Conservation (phyloP, 2,797 vertebrate species). For the Scolopax rusticola region DNA sequence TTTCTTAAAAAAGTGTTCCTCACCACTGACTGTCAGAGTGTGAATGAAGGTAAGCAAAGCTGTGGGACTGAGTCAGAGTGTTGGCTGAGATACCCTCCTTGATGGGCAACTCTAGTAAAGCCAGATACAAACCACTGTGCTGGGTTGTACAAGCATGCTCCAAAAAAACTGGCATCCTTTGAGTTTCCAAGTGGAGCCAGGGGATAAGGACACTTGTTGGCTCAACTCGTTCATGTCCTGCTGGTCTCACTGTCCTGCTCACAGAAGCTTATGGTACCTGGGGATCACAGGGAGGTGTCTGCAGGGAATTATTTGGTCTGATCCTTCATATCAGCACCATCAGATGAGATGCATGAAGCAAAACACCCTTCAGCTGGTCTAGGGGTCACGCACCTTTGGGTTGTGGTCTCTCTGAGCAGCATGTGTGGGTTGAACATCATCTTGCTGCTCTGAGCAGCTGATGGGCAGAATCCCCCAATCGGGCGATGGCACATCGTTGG, state of each 20-base stretch:
- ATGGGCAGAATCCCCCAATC: background rate
- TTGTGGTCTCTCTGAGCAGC: background rate
- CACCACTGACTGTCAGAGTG: background rate
- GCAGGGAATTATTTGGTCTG: background rate
- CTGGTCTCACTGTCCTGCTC: background rate
- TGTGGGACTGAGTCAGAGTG: background rate
- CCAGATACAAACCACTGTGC: background rate
- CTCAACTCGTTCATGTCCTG: background rate
- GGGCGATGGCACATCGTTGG: fast-evolving
- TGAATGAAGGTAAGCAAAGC: background rate
- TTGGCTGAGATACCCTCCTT: background rate
- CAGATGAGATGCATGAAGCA: background rate
- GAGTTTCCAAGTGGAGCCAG: background rate
- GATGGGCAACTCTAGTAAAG: background rate
- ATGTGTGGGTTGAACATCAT: background rate
- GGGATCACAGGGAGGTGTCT: background rate
- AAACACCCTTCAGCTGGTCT: background rate
- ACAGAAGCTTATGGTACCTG: background rate
- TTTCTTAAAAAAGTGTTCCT: background rate
- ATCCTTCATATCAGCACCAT: background rate
- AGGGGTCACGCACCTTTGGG: fast-evolving
- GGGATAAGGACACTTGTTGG: background rate
- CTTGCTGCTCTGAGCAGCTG: background rate
- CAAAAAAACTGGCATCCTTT: background rate
- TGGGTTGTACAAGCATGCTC: background rate